A percentile compares a stretch with the other conserved stretches of the same genome.
These are phyloP conservation scores for Centropus unirufus DNA, from an alignment of 2,113 vertebrate genomes.

Conservation along the genomic window DNA sequence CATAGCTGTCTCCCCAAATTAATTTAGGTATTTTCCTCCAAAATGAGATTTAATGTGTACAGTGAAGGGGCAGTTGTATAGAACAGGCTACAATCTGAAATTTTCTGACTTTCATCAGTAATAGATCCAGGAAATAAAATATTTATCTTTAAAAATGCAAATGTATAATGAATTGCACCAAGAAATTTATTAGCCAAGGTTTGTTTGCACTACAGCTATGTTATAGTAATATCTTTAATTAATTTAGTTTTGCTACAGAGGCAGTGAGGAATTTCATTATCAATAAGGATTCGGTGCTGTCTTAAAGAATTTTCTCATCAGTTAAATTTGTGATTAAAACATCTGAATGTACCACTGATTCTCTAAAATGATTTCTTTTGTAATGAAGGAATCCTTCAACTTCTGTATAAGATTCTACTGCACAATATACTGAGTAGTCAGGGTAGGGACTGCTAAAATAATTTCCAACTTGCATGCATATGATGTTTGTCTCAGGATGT, in stretches of 20 bases:
- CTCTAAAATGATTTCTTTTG: neutral
- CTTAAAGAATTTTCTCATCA: neutral
- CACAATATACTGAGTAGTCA: fast-evolving
- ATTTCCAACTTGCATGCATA: fast-evolving
- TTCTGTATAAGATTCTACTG: neutral
- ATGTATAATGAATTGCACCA: neutral
- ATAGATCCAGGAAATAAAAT: neutral
- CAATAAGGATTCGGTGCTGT: neutral
- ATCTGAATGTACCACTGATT: neutral
- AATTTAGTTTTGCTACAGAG: neutral
- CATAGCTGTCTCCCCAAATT: neutral
- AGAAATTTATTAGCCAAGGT: neutral
- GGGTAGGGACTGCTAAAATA: neutral
- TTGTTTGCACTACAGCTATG: neutral
- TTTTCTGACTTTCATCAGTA: neutral
- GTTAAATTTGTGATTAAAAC: neutral
- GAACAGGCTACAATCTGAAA: neutral
- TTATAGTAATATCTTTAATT: neutral
- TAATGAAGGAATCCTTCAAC: neutral
- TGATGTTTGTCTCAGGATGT: neutral
- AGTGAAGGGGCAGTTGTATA: neutral
- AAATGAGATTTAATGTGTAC: neutral
- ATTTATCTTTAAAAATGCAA: neutral
- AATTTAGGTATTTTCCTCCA: neutral
- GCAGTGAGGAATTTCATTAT: neutral